A percentile compares a stretch with the other conserved stretches of the same genome.
These are phyloP conservation scores for Eumacrocentrus americanus DNA, from an alignment of 2,888 invertebrate species.

Conservation along the genomic window DNA sequence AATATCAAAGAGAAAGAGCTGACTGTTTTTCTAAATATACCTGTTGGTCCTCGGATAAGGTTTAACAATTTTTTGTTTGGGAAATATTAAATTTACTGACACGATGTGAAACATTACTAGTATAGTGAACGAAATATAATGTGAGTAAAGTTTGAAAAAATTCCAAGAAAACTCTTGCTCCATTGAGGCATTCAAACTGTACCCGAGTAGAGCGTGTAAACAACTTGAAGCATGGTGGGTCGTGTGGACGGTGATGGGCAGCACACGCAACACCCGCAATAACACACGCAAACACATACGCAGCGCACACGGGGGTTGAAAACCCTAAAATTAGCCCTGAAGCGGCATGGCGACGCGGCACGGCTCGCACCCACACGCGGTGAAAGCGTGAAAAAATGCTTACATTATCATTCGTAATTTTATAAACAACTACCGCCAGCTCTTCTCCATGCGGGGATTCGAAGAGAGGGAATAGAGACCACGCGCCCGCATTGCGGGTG, in stretches of 20 bases:
- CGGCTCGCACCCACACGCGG: conserved; percentile 46
- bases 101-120: too few relatives aligned
- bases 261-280: conserved; percentile 15
- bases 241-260: conserved; percentile 16
- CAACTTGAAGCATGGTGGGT: conserved; percentile 14
- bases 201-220: conserved; percentile 14
- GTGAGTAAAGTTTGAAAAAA: conserved; percentile 10
- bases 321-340: conserved; percentile 61
- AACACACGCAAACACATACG: not conserved
- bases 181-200: conserved; percentile 26
- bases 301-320: conserved; percentile 45
- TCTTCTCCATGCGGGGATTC: conserved; percentile 18
- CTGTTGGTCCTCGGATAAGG: too few relatives aligned
- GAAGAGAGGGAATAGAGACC: not conserved
- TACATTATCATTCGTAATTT: conserved; percentile 62
- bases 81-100: too few relatives aligned
- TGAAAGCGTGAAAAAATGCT: conserved; percentile 60
- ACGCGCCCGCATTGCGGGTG: conserved; percentile 52
- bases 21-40: too few relatives aligned
- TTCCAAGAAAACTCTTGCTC: conserved; percentile 20
- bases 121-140: not conserved
- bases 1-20: too few relatives aligned
- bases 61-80: too few relatives aligned
- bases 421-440: conserved; percentile 53
- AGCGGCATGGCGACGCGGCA: conserved; percentile 38